These are phyloP conservation scores for Pachypanchax playfairii DNA, from an alignment of 2,113 vertebrate genomes.

Conservation along the genomic window DNA sequence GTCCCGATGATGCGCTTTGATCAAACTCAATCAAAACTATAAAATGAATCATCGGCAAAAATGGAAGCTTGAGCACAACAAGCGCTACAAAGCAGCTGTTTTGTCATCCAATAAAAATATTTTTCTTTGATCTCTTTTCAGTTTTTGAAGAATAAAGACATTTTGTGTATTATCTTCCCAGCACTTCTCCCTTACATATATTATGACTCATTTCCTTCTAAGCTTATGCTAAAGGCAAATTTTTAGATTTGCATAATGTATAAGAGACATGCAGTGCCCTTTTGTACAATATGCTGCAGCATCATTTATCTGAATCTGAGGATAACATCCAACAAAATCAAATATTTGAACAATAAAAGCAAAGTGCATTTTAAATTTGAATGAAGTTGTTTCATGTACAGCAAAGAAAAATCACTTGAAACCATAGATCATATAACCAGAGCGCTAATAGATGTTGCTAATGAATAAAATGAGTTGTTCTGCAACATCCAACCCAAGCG, in stretches of 20 bases:
- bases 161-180: constrained; percentile 12
- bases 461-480: constrained; percentile 58
- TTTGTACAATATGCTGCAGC: constrained; percentile 23
- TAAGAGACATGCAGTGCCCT: neutral
- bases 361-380: constrained; percentile 30
- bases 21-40: constrained; percentile 1
- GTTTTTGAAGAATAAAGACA: constrained; percentile 16
- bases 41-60: constrained; percentile 2
- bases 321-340: constrained; percentile 37
- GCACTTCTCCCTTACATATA: constrained; percentile 19
- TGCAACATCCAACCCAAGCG: constrained; percentile 24
- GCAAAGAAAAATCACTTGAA: neutral
- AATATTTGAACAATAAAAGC: constrained; percentile 54
- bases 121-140: constrained; percentile 3
- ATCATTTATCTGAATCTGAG: constrained; percentile 46
- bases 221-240: constrained; percentile 36
- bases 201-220: constrained; percentile 27
- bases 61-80: neutral
- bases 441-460: constrained; percentile 32
- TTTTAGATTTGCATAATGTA: constrained; percentile 43
- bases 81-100: neutral
- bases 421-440: neutral
- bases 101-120: constrained; percentile 14
- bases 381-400: constrained; percentile 21
- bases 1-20: neutral